A percentile compares a stretch with the other conserved stretches of the same genome.
Conservation (phyloP, 2,113 vertebrate species). For the Anolis carolinensis region DNA sequence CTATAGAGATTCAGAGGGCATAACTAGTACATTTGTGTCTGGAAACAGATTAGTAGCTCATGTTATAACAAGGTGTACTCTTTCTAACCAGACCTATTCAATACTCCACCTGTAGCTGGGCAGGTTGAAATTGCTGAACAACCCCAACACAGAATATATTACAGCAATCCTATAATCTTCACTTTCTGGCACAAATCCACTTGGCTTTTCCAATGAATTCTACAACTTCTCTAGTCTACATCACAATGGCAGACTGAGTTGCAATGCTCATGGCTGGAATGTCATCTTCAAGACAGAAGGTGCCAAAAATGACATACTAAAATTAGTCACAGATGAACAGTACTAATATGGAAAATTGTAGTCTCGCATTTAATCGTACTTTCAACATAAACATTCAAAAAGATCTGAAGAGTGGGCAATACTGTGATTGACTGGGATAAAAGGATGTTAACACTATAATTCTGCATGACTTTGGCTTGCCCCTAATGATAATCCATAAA, state of each 20-base stretch:
- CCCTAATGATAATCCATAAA: background rate
- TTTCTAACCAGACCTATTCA: no score
- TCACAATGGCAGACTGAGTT: background rate
- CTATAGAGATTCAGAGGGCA: no score
- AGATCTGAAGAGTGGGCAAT: background rate
- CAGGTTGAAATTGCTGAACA: no score
- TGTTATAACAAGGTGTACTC: no score
- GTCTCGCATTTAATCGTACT: background rate
- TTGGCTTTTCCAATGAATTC: background rate
- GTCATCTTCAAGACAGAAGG: background rate
- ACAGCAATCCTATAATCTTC: background rate
- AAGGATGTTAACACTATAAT: background rate
- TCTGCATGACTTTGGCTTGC: background rate
- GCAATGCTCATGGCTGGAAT: background rate
- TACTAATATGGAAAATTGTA: background rate
- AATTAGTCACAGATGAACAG: background rate
- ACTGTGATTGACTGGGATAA: background rate
- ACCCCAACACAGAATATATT: no score
- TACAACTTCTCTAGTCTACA: background rate
- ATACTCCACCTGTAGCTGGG: no score
- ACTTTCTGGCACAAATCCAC: background rate
- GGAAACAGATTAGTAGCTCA: no score
- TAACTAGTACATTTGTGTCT: no score
- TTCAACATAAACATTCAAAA: background rate
- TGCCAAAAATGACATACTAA: background rate